A percentile compares a stretch with the other conserved stretches of the same genome.
Evolutionary conservation across 2,113 vertebrate genomes (phyloP).

Genomic region (Potamarius usumacintae): DNA sequence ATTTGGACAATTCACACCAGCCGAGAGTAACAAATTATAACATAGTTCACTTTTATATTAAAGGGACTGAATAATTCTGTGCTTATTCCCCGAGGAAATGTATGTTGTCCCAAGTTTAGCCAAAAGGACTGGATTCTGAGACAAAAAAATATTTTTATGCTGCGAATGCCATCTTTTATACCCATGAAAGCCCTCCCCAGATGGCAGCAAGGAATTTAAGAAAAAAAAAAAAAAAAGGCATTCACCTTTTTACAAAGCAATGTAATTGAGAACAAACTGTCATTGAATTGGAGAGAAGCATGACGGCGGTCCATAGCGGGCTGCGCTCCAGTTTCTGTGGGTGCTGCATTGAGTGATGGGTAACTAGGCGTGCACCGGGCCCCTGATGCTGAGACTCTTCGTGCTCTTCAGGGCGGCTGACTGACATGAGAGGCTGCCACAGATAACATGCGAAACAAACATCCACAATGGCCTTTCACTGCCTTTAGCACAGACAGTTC

Average conservation of each 20-base stretch:
- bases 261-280: slow-evolving; percentile 81
- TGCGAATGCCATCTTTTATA: slow-evolving; percentile 58
- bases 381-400: slow-evolving; percentile 40
- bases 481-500: slow-evolving; percentile 56
- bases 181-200: slow-evolving; percentile 60
- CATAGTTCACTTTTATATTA: neutral
- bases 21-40: neutral
- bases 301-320: slow-evolving; percentile 62
- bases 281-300: slow-evolving; percentile 69
- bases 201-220: slow-evolving; percentile 58
- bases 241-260: slow-evolving; percentile 69
- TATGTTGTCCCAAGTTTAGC: neutral
- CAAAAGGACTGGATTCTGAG: slow-evolving; percentile 51
- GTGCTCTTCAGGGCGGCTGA: slow-evolving; percentile 57
- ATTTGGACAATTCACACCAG: neutral
- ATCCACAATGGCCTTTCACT: slow-evolving; percentile 66
- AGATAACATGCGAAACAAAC: slow-evolving; percentile 66
- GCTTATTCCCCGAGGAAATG: neutral
- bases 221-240: slow-evolving; percentile 57
- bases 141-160: slow-evolving; percentile 63
- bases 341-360: slow-evolving; percentile 41
- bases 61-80: neutral
- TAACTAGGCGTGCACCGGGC: slow-evolving; percentile 46
- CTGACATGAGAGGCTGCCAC: slow-evolving; percentile 63
- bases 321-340: slow-evolving; percentile 51